Conservation (phyloP, 2,113 vertebrate genomes). For the Grantiella picta region DNA sequence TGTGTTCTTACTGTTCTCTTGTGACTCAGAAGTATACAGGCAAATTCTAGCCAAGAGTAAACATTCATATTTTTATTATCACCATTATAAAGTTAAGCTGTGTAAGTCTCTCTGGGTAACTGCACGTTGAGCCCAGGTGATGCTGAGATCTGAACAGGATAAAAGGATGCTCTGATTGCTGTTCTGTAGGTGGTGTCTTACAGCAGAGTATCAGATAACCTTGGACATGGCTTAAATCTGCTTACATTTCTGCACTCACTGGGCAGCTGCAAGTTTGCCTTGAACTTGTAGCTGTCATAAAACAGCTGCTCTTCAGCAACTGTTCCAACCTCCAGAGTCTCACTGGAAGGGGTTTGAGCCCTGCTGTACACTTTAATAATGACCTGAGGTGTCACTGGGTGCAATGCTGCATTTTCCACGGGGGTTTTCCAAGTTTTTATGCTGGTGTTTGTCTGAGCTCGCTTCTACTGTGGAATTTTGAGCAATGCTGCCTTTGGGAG, state of each 20-base stretch:
- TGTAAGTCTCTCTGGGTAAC: neutral
- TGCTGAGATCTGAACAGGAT: neutral
- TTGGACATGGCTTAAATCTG: neutral
- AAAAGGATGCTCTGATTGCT: neutral
- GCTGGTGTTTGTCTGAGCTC: neutral
- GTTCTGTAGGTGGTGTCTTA: neutral
- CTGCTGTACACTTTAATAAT: rapidly evolving
- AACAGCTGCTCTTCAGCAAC: neutral
- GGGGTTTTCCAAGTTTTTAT: neutral
- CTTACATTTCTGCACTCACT: neutral
- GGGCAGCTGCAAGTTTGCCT: neutral
- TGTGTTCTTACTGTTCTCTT: neutral
- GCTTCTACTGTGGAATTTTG: neutral
- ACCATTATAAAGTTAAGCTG: neutral
- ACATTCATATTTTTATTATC: neutral
- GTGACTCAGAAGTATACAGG: neutral
- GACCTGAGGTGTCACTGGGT: neutral
- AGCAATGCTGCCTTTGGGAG: neutral
- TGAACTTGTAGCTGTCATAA: neutral
- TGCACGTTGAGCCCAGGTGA: rapidly evolving
- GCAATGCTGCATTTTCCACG: neutral
- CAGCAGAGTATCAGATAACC: neutral
- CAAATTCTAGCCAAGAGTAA: neutral
- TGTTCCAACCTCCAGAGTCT: neutral
- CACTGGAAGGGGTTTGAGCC: neutral